Evolutionary conservation across 2,888 invertebrate genomes (phyloP).

Genomic region (Chaitophorus viminalis): DNA sequence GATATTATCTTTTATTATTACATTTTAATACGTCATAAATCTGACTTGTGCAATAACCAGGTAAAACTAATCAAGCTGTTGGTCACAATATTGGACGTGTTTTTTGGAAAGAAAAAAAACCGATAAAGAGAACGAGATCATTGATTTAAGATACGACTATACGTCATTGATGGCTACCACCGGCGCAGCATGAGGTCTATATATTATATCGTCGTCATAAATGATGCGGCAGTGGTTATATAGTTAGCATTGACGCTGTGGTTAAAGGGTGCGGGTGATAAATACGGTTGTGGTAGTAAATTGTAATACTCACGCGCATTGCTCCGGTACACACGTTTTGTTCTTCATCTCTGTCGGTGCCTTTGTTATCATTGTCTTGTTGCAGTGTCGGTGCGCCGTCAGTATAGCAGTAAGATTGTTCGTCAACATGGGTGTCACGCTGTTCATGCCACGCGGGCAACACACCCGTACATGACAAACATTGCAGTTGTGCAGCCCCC

Average conservation of each 20-base stretch:
- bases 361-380: neutral
- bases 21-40: neutral
- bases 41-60: neutral
- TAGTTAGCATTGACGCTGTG: neutral
- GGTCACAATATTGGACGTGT: neutral
- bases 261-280: neutral
- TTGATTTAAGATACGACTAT: neutral
- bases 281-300: neutral
- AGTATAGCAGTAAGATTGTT: neutral
- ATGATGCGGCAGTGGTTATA: neutral
- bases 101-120: neutral
- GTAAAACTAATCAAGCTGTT: neutral
- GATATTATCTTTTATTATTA: neutral
- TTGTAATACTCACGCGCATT: conserved; percentile 17
- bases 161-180: neutral
- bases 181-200: neutral
- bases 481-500: neutral
- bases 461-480: neutral
- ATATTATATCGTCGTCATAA: neutral
- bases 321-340: neutral
- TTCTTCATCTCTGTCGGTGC: neutral
- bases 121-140: neutral
- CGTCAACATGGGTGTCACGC: neutral
- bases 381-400: neutral
- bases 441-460: neutral